These are phyloP conservation scores for Taxidea taxus DNA, from an alignment of 2,113 vertebrate genomes.

Conservation along the genomic window DNA sequence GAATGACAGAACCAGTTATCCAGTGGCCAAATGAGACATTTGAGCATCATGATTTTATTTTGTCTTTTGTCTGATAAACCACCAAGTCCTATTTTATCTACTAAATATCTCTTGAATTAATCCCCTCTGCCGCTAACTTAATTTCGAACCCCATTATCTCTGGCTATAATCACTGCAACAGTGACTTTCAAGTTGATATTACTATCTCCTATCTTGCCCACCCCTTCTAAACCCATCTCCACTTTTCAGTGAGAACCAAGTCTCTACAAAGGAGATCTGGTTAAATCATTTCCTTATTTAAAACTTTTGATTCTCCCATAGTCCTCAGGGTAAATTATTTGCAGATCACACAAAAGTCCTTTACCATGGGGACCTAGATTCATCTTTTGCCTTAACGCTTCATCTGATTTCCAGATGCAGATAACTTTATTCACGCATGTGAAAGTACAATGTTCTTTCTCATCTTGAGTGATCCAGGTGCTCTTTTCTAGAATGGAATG, in stretches of 20 bases:
- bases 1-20: neutral
- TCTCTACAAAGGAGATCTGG: neutral
- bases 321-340: neutral
- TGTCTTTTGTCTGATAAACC: neutral
- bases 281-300: neutral
- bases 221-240: neutral
- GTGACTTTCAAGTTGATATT: neutral
- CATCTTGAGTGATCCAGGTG: neutral
- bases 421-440: neutral
- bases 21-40: neutral
- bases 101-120: neutral
- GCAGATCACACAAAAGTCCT: neutral
- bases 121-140: neutral
- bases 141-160: neutral
- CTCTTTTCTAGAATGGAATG: neutral
- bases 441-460: neutral
- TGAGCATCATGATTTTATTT: neutral
- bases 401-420: neutral
- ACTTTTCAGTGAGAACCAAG: neutral
- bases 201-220: neutral
- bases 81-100: neutral
- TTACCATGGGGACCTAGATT: neutral
- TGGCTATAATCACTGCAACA: neutral
- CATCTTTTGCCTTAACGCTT: neutral
- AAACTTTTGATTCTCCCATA: neutral